These are phyloP conservation scores for Spicauda simplicius DNA, from an alignment of 2,888 invertebrate genomes.

Conservation along the genomic window DNA sequence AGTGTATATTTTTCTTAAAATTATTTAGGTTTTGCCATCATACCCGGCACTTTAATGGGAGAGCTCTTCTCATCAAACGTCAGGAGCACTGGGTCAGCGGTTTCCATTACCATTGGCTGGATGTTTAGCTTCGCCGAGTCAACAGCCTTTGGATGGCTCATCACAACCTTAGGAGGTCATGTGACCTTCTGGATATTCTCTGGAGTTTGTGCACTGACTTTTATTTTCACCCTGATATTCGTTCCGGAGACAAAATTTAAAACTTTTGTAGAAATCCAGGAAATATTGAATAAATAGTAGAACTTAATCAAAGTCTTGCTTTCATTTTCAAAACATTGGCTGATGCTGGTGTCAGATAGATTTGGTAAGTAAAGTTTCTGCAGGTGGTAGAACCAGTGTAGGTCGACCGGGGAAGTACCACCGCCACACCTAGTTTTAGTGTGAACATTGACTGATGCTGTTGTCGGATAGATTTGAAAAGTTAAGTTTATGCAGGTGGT, in stretches of 20 bases:
- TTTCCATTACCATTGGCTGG: slow-evolving; percentile 42
- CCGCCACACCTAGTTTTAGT: no score
- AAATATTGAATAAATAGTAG: slow-evolving; percentile 65
- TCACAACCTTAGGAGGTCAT: slow-evolving; percentile 77
- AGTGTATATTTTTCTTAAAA: no score
- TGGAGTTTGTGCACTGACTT: slow-evolving; percentile 63
- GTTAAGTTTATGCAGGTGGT: no score
- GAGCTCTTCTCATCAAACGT: slow-evolving; percentile 47
- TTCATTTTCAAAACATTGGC: no score
- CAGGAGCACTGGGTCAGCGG: slow-evolving; percentile 45
- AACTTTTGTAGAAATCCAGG: slow-evolving; percentile 89
- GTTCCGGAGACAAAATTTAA: slow-evolving; percentile 93
- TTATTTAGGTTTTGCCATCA: slow-evolving; percentile 44
- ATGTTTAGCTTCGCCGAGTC: slow-evolving; percentile 42
- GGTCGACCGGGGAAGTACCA: no score
- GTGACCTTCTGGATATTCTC: slow-evolving; percentile 88
- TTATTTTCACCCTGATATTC: slow-evolving; percentile 86
- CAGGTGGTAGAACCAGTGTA: no score
- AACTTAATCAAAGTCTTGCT: no score
- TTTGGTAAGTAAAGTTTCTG: no score
- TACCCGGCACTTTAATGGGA: slow-evolving; percentile 44
- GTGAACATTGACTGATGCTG: no score
- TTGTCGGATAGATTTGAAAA: no score
- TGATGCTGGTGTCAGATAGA: no score
- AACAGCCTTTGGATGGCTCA: slow-evolving; percentile 42